Percentiles rank a stretch among this genome's conserved stretches.
These are phyloP conservation scores for Bothrops jararaca DNA, from an alignment of 2,113 vertebrate genomes.

Conservation along the genomic window DNA sequence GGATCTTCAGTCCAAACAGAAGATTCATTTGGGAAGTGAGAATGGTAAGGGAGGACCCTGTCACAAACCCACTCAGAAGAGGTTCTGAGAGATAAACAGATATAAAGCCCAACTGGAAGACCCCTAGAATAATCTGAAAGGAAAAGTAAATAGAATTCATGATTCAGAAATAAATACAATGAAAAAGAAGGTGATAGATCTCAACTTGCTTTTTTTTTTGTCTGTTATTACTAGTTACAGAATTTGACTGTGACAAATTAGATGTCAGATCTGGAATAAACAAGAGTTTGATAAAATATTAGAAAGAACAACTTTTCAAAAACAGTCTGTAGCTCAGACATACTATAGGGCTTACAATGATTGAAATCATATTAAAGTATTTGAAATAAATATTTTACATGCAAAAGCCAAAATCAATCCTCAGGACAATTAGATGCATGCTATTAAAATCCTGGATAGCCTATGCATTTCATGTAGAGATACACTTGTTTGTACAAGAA, in stretches of 20 bases:
- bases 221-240: not conserved
- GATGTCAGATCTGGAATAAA: not conserved
- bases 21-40: constrained; percentile 68
- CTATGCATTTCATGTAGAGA: not conserved
- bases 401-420: not conserved
- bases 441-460: not conserved
- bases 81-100: constrained; percentile 67
- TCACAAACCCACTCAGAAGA: constrained; percentile 65
- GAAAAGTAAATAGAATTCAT: constrained; percentile 24
- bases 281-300: not conserved
- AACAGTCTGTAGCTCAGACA: not conserved
- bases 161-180: not conserved
- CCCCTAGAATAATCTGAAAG: constrained; percentile 64
- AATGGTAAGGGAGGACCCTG: constrained; percentile 60
- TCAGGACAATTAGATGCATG: not conserved
- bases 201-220: not conserved
- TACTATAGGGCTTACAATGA: not conserved
- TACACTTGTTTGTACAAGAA: not conserved
- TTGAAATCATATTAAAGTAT: not conserved
- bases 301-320: not conserved
- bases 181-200: not conserved
- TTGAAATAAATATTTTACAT: not conserved
- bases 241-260: not conserved
- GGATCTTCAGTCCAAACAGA: constrained; percentile 64
- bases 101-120: constrained; percentile 64